phyloP scores from a whole-genome alignment of 2,797 vertebrate genomes.

The Zenarchopterus dispar region DNA sequence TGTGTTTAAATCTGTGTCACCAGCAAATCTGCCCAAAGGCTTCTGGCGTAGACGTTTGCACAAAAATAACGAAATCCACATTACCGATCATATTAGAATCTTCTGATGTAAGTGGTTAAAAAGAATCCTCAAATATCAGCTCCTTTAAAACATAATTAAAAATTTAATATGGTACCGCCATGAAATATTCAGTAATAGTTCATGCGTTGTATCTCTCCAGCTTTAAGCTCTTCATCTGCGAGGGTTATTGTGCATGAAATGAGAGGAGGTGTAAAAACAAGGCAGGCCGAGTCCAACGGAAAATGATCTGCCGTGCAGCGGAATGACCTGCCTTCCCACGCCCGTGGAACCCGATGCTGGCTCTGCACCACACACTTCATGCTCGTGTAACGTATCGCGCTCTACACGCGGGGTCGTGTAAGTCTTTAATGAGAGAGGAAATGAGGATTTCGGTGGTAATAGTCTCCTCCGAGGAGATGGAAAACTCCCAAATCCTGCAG shows the following conservation, averaged over 20 bases:
- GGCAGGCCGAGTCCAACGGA: conserved; percentile 43
- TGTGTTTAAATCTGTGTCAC: conserved; percentile 37
- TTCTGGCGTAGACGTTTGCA: conserved; percentile 31
- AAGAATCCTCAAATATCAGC: conserved; percentile 41
- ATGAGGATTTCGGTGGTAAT: conserved; percentile 58
- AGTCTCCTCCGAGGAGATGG: conserved; percentile 29
- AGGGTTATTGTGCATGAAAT: conserved; percentile 71
- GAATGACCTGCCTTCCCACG: conserved; percentile 63
- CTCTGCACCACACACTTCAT: conserved; percentile 43
- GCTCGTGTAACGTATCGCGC: conserved; percentile 33
- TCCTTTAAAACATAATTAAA: conserved; percentile 65
- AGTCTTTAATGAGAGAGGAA: conserved; percentile 50
- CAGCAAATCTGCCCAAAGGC: conserved; percentile 30
- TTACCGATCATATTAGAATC: conserved; percentile 17
- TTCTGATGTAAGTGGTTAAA: conserved; percentile 23
- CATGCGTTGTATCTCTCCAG: conserved; percentile 34
- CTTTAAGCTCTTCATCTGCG: conserved; percentile 48
- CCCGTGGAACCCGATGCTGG: conserved; percentile 59
- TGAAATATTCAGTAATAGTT: conserved; percentile 58
- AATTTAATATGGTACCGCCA: conserved; percentile 36
- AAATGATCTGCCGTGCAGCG: conserved; percentile 55
- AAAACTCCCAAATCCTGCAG: no score
- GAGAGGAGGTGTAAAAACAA: conserved; percentile 64
- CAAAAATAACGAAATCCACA: conserved; percentile 40
- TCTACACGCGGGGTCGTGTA: conserved; percentile 51